Evolutionary conservation across 2,113 vertebrate species (phyloP).

Genomic region (Elephantulus edwardii): DNA sequence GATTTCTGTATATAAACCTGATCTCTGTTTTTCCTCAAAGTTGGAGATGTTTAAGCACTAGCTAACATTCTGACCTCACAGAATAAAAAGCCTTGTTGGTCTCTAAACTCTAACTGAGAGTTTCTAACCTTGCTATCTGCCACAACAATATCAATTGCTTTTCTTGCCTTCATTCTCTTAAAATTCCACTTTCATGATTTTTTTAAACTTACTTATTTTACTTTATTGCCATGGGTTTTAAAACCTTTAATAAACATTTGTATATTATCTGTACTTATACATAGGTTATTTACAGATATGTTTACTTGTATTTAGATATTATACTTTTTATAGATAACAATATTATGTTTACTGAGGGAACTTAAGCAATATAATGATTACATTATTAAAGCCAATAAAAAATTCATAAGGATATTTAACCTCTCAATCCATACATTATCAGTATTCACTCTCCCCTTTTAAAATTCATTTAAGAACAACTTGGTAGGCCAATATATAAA

Average conservation of each 20-base stretch:
- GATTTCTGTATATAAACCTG: no score
- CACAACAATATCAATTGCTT: neutral
- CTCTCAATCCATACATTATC: constrained; percentile 24
- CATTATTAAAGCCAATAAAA: constrained; percentile 51
- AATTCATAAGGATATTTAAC: constrained; percentile 58
- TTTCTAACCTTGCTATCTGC: no score
- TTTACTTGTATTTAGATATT: neutral
- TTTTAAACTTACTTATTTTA: neutral
- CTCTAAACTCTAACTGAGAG: no score
- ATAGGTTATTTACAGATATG: no score
- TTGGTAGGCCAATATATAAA: constrained; percentile 40
- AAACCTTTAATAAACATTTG: neutral
- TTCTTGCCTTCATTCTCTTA: neutral
- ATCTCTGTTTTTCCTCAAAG: no score
- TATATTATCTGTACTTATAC: neutral
- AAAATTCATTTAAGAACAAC: constrained; percentile 63
- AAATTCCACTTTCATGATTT: neutral
- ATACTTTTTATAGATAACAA: constrained; percentile 43
- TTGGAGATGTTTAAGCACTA: no score
- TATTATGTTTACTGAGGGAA: constrained; percentile 41
- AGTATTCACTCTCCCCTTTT: constrained; percentile 48
- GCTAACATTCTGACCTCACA: no score
- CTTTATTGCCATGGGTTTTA: no score
- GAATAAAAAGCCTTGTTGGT: no score
- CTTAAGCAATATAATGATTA: constrained; percentile 53